These are phyloP conservation scores for Colinus virginianus DNA, from an alignment of 2,113 vertebrate species.

Conservation along the genomic window DNA sequence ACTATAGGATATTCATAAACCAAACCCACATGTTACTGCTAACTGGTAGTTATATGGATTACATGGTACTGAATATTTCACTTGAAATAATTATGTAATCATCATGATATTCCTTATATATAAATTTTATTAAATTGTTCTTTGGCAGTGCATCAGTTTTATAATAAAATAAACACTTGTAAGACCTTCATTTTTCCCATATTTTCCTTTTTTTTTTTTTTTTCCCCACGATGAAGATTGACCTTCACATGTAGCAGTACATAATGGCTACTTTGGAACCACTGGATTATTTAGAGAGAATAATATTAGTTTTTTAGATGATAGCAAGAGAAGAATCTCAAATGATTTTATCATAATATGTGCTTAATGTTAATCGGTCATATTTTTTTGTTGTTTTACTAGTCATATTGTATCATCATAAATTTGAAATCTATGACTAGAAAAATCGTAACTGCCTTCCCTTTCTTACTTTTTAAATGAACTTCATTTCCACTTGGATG, in stretches of 20 bases:
- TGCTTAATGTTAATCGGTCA: neutral
- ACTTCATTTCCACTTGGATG: neutral
- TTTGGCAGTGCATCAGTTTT: slow-evolving; percentile 9
- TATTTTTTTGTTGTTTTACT: neutral
- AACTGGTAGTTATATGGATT: slow-evolving; percentile 41
- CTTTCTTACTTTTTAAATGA: neutral
- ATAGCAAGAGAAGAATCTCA: neutral
- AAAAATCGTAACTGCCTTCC: neutral
- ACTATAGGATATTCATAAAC: neutral
- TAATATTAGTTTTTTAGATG: neutral
- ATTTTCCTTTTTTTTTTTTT: neutral
- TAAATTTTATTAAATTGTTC: slow-evolving; percentile 16
- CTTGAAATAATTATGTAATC: slow-evolving; percentile 34
- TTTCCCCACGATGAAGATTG: neutral
- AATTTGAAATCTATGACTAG: neutral
- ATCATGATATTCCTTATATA: slow-evolving; percentile 11
- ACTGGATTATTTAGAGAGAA: neutral
- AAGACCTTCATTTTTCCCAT: neutral
- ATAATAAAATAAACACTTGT: slow-evolving; percentile 26
- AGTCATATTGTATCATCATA: neutral
- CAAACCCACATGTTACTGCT: slow-evolving; percentile 33
- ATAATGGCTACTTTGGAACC: neutral
- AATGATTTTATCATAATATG: neutral
- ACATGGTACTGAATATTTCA: slow-evolving; percentile 28
- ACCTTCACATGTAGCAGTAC: neutral